phyloP scores from a whole-genome alignment of 2,797 vertebrate genomes.

The Scolopax bukidnonensis region DNA sequence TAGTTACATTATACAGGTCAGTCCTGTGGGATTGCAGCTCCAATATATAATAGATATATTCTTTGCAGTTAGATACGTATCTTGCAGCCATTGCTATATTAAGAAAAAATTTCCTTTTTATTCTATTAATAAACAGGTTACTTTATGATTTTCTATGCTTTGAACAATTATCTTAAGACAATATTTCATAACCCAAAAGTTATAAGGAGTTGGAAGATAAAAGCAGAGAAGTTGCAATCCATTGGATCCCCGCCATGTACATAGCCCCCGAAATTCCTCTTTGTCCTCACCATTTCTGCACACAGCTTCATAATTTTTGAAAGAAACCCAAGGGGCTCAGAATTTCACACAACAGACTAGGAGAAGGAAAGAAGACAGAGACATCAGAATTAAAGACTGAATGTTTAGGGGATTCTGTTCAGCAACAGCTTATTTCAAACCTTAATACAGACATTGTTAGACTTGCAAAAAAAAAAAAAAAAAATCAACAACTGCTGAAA shows the following conservation, averaged over 20 bases:
- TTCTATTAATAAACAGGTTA: background rate
- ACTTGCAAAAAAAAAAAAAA: background rate
- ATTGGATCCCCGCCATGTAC: background rate
- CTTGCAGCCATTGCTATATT: background rate
- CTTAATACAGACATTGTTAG: background rate
- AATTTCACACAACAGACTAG: background rate
- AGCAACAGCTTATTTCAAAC: background rate
- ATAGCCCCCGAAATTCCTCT: background rate
- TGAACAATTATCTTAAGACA: background rate
- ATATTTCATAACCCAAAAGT: background rate
- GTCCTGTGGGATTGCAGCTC: background rate
- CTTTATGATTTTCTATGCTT: background rate
- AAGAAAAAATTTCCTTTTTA: background rate
- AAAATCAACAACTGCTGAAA: background rate
- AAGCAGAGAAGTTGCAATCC: background rate
- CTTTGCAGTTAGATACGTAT: background rate
- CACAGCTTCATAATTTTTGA: background rate
- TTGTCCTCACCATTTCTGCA: background rate
- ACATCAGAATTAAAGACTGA: background rate
- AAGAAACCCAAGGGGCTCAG: background rate
- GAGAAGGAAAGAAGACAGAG: background rate
- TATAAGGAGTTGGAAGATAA: background rate
- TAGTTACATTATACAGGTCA: background rate
- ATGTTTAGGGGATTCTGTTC: background rate
- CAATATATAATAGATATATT: background rate